Conservation (phyloP, 2,888 invertebrate genomes). For the Raillietiella orientalis region DNA sequence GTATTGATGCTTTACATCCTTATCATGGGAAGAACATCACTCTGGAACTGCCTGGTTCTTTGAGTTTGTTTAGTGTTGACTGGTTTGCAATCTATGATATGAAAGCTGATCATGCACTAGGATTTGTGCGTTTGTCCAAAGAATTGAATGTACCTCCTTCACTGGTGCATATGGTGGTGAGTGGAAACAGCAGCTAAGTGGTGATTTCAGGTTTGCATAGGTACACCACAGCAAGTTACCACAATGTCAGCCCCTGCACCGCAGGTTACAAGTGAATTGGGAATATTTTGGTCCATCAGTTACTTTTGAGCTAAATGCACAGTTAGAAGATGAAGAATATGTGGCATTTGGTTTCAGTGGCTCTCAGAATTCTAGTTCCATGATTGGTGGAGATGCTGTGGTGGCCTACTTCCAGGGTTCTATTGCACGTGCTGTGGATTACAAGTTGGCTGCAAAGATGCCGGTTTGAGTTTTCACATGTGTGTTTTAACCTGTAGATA, state of each 20-base stretch:
- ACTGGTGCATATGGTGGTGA: slow-evolving; percentile 21
- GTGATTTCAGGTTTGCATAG: slow-evolving; percentile 6
- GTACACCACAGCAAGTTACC: slow-evolving; percentile 25
- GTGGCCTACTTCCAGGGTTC: slow-evolving; percentile 35
- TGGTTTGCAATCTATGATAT: slow-evolving; percentile 55
- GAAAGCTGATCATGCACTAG: slow-evolving; percentile 27
- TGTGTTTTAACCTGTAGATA: slow-evolving; percentile 12
- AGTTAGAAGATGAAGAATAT: slow-evolving; percentile 40
- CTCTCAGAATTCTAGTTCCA: slow-evolving; percentile 27
- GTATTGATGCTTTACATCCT: slow-evolving; percentile 17
- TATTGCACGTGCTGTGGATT: slow-evolving; percentile 41
- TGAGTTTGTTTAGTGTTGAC: slow-evolving; percentile 42
- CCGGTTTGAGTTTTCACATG: slow-evolving; percentile 20
- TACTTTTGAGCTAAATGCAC: slow-evolving; percentile 47
- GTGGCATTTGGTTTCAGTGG: slow-evolving; percentile 70
- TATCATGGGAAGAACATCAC: slow-evolving; percentile 38
- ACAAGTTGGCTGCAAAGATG: slow-evolving; percentile 47
- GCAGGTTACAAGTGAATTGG: slow-evolving; percentile 51
- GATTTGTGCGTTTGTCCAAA: slow-evolving; percentile 40
- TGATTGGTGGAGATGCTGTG: slow-evolving; percentile 56
- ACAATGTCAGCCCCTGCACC: slow-evolving; percentile 54
- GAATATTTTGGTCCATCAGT: slow-evolving; percentile 64
- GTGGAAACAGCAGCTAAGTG: slow-evolving; percentile 7
- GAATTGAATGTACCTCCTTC: slow-evolving; percentile 58
- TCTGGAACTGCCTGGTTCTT: slow-evolving; percentile 42